Base-by-base conservation (phyloP, 2,113 vertebrate genomes). In the Cochlearius cochlearius region DNA sequence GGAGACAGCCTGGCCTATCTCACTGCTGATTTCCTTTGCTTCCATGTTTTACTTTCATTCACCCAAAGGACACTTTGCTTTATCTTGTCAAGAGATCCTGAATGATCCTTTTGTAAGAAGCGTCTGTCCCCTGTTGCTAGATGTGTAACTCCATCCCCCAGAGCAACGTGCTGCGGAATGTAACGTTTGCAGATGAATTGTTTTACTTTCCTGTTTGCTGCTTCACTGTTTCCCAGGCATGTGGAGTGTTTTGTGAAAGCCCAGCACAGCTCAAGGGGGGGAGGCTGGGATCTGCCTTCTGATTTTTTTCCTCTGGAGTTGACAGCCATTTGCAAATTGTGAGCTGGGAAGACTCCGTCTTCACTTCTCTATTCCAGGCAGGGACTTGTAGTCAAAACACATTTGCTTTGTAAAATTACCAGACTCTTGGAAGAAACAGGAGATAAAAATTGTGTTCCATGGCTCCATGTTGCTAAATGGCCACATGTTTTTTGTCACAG, bases 381-480 rank as follows among this genome's bases (percentile, higher is more conserved):
- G 39, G 10, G 15, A 19, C 16, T 49, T 55, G 10, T 20, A 66
- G 50, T 52, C 26, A 67, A 67, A 78, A 74, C 3, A 0, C 23
- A 4, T 68, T 86, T 47, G 59, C 17, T 55, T 55, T 7, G 26
- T 77, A 69, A 72, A 64, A 52, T 52, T n/a, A 52, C 11, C 9
- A 30, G 22, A 12, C 8, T 59, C 27, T 45, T 55, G 47, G 52
- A 58, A 83, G n/a, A 62, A 62, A 53, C 11, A 58, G 36, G 49
- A 43, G 11, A 30, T 81, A 22, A 53, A 56, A 34, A 49, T 9
- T 16, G 9, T 75, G 16, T 82, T 82, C 36, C 12, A 1, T 39
- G 50, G 45, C 15, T 69, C 30, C 0, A 0, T 21, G 18, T 30
- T 3, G 7, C 63, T 64, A 16, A 82, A 68, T 1, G 1, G 16